Percentiles rank a stretch among this genome's conserved stretches.
Conservation (phyloP, 2,113 vertebrate genomes). For the Tapirus terrestris region DNA sequence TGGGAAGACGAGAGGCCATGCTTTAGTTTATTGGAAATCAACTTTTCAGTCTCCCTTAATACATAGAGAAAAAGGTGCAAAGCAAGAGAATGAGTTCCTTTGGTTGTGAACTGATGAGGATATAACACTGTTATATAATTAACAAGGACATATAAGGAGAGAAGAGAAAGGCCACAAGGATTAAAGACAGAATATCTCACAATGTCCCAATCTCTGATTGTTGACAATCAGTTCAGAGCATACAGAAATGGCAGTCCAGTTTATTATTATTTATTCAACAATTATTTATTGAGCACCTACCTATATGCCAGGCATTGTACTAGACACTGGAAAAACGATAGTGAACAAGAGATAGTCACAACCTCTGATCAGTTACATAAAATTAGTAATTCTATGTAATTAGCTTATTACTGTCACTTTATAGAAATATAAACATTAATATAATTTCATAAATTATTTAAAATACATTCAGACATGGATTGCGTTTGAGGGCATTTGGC, state of each 20-base stretch:
- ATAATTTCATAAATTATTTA: slow-evolving; percentile 38
- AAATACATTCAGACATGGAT: slow-evolving; percentile 41
- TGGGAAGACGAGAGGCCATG: not conserved
- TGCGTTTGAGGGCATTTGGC: not conserved
- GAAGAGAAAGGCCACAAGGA: not conserved
- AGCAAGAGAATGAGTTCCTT: not conserved
- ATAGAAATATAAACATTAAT: not conserved
- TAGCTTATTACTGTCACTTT: slow-evolving; percentile 3
- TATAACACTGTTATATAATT: not conserved
- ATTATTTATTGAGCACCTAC: not conserved
- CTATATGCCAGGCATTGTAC: not conserved
- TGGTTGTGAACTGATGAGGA: not conserved
- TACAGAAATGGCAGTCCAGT: not conserved
- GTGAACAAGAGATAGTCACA: not conserved
- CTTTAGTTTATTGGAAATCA: not conserved
- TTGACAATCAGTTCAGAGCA: slow-evolving; percentile 14
- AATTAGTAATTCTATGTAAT: slow-evolving; percentile 21
- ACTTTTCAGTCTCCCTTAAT: not conserved
- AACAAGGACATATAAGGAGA: not conserved
- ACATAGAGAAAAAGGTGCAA: not conserved
- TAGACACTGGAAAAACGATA: not conserved
- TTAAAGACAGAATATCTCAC: not conserved
- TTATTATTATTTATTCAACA: slow-evolving; percentile 29
- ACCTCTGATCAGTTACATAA: not conserved
- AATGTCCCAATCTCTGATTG: not conserved